A percentile compares a stretch with the other conserved stretches of the same genome.
These are phyloP conservation scores for Coenonympha arcania DNA, from an alignment of 2,888 invertebrate species.

Conservation along the genomic window DNA sequence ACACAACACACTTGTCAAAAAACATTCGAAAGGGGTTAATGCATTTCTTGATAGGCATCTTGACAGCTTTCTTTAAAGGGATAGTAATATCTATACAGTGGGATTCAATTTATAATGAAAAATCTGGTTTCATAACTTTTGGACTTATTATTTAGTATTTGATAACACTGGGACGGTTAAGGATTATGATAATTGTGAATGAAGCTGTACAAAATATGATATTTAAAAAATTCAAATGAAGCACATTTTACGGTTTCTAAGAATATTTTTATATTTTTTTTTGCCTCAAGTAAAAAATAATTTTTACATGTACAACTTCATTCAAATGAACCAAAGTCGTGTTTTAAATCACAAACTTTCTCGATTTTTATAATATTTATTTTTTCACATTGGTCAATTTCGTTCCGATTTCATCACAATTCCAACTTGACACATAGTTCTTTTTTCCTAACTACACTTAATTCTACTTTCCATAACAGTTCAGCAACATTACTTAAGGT, in stretches of 20 bases:
- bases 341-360: constrained; percentile 39
- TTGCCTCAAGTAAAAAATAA: not conserved
- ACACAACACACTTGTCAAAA: constrained; percentile 66
- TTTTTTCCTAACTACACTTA: constrained; percentile 35
- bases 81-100: constrained; percentile 9
- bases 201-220: constrained; percentile 28
- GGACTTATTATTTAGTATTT: not conserved
- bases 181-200: constrained; percentile 38
- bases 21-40: constrained; percentile 53
- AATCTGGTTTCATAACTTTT: constrained; percentile 3
- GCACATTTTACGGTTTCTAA: not conserved
- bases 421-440: constrained; percentile 41
- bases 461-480: constrained; percentile 28
- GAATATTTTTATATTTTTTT: not conserved
- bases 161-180: constrained; percentile 16
- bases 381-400: constrained; percentile 70
- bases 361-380: constrained; percentile 66
- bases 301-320: constrained; percentile 29
- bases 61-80: constrained; percentile 60
- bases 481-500: constrained; percentile 23
- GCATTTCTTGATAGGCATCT: constrained; percentile 68
- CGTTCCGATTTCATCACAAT: constrained; percentile 60
- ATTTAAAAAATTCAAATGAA: not conserved
- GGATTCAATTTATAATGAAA: constrained; percentile 6
- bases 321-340: constrained; percentile 33